Percentiles rank a stretch among this genome's conserved stretches.
phyloP scores from a whole-genome alignment of 2,113 vertebrate genomes.

The Platycercus adscitus region DNA sequence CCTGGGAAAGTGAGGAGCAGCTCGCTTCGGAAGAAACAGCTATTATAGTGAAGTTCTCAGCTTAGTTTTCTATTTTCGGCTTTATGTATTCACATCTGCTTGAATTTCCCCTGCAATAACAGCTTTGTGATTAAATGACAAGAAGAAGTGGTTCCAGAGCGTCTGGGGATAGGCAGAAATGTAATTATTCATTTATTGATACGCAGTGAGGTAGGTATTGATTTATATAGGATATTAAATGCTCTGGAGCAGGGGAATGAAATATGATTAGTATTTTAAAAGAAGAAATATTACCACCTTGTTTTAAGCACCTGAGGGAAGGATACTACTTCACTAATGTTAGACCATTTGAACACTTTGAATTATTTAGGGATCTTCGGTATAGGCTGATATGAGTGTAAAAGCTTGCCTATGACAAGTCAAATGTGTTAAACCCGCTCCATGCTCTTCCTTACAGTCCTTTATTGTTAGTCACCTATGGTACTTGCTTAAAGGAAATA shows the following conservation, averaged over 20 bases:
- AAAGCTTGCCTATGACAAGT: background rate
- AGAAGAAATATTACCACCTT: background rate
- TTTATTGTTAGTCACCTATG: background rate
- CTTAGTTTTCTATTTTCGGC: conserved; percentile 16
- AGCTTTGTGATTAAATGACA: conserved; percentile 40
- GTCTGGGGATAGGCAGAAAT: background rate
- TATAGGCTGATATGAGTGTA: background rate
- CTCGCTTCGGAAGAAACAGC: background rate
- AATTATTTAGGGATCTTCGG: conserved; percentile 39
- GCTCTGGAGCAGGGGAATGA: background rate
- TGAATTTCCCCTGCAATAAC: conserved; percentile 44
- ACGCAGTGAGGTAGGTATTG: background rate
- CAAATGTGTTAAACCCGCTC: background rate
- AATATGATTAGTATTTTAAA: conserved; percentile 6
- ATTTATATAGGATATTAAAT: conserved; percentile 27
- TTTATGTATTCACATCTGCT: conserved; percentile 1
- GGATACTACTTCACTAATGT: background rate
- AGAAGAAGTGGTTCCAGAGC: conserved; percentile 7
- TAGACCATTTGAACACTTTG: background rate
- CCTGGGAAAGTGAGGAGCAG: conserved; percentile 34
- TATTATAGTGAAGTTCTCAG: background rate
- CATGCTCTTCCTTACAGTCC: background rate
- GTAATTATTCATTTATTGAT: conserved; percentile 54
- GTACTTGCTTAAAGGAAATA: background rate
- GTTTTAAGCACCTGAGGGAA: background rate